Percentiles rank a stretch among this genome's conserved stretches.
Conservation (phyloP, 2,888 invertebrate species). For the Synergus japonicus region DNA sequence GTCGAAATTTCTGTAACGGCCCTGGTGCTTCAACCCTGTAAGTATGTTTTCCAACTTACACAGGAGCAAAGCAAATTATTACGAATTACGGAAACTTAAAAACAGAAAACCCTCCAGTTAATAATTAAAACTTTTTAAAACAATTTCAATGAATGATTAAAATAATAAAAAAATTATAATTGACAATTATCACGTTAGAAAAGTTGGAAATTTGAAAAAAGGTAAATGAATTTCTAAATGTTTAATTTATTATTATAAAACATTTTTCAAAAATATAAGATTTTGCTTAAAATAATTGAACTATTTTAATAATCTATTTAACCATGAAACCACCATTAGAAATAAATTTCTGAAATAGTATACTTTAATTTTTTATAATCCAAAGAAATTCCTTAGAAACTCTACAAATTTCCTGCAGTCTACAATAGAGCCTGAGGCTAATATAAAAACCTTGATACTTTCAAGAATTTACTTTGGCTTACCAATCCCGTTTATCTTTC, state of each 20-base stretch:
- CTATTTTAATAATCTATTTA: not conserved
- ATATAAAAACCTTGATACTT: slow-evolving; percentile 19
- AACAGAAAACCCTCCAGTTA: not conserved
- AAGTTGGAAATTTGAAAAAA: no score
- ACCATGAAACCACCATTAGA: not conserved
- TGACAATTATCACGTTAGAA: no score
- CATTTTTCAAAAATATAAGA: no score
- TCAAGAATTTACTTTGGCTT: slow-evolving; percentile 16
- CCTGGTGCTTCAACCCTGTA: not conserved
- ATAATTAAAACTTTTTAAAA: not conserved
- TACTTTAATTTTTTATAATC: not conserved
- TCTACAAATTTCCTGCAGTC: not conserved
- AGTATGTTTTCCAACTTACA: not conserved
- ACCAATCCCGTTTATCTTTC: slow-evolving; percentile 24
- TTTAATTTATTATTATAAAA: no score
- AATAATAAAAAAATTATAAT: not conserved
- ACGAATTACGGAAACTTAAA: not conserved
- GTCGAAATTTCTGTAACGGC: no score
- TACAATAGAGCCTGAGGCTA: slow-evolving; percentile 1
- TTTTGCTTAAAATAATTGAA: not conserved
- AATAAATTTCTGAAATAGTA: no score
- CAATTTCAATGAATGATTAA: not conserved
- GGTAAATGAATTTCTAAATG: no score
- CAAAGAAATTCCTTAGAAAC: not conserved
- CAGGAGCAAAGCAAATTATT: not conserved